phyloP scores from a whole-genome alignment of 2,113 vertebrate species.

The Actenoides hombroni region DNA sequence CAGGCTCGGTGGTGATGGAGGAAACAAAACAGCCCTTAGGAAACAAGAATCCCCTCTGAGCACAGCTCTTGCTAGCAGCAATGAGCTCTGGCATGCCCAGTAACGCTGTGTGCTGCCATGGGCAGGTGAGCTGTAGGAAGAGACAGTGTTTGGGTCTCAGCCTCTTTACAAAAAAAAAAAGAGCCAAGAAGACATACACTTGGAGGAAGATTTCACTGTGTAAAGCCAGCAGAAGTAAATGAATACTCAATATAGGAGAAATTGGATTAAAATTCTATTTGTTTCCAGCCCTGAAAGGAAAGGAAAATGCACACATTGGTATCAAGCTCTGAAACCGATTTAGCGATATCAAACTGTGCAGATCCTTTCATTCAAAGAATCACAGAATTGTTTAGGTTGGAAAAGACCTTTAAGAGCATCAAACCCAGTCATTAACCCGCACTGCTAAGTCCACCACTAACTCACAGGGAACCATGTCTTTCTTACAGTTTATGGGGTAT shows the following conservation, averaged over 20 bases:
- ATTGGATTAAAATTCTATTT: constrained; percentile 1
- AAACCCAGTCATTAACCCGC: not conserved
- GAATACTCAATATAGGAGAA: not conserved
- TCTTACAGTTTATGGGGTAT: not conserved
- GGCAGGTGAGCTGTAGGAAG: not conserved
- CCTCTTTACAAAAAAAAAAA: not conserved
- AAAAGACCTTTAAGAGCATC: not conserved
- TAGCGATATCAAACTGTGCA: not conserved
- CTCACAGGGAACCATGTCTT: not conserved
- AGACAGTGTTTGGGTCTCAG: not conserved
- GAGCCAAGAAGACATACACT: not conserved
- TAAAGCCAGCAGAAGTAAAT: constrained; percentile 4
- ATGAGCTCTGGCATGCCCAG: not conserved
- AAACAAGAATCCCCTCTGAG: not conserved
- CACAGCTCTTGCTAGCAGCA: not conserved
- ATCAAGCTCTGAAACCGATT: not conserved
- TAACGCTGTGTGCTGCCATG: rapidly evolving
- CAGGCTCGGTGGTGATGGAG: rapidly evolving
- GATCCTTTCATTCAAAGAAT: not conserved
- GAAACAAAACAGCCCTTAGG: not conserved
- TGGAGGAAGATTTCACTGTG: not conserved
- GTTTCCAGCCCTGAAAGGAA: not conserved
- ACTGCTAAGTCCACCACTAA: not conserved
- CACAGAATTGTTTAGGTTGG: not conserved
- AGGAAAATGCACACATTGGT: not conserved